These are phyloP conservation scores for Choristoneura fumiferana DNA, from an alignment of 1,140 invertebrate species.

Conservation along the genomic window DNA sequence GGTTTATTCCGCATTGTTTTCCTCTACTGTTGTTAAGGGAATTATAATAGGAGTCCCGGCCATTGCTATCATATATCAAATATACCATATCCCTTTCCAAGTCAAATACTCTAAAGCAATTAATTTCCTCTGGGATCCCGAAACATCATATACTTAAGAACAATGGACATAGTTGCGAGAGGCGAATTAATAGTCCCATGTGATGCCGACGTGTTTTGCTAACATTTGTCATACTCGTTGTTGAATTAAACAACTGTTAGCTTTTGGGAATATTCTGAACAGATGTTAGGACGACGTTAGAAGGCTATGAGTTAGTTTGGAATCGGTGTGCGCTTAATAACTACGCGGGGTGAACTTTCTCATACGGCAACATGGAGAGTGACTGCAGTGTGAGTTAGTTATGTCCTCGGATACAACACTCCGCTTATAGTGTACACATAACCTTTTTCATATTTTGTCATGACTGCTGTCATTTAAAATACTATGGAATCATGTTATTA, in stretches of 20 bases:
- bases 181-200: constrained; percentile 16
- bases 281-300: too few species aligned
- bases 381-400: too few species aligned
- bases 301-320: too few species aligned
- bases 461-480: too few species aligned
- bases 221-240: constrained; percentile 16
- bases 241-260: constrained; percentile 9
- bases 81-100: neutral
- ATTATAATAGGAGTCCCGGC: neutral
- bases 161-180: constrained; percentile 2
- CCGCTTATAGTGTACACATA: too few species aligned
- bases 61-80: neutral
- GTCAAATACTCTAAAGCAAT: constrained; percentile 13
- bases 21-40: neutral
- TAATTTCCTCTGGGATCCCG: constrained; percentile 10
- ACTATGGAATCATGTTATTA: too few species aligned
- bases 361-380: too few species aligned
- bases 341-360: too few species aligned
- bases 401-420: too few species aligned
- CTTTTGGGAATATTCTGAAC: too few species aligned
- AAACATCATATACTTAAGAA: constrained; percentile 8
- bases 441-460: too few species aligned
- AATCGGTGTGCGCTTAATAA: too few species aligned
- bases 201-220: neutral
- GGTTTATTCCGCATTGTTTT: neutral